These are phyloP conservation scores for Cacajao melanocephalus DNA, from an alignment of 2,797 vertebrate species.

Conservation along the genomic window DNA sequence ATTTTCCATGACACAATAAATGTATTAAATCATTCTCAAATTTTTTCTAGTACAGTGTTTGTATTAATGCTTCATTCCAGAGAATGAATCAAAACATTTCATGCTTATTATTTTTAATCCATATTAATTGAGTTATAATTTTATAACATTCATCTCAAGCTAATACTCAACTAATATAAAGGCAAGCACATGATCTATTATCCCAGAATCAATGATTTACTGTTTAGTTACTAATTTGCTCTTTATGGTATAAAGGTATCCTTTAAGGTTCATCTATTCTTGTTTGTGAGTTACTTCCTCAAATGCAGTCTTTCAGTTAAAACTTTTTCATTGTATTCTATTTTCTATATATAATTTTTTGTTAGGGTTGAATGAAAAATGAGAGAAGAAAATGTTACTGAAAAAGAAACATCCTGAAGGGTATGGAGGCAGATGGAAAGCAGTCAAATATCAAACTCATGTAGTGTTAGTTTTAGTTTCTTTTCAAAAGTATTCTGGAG, in stretches of 20 bases:
- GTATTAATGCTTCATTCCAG: background rate
- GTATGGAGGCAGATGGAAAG: background rate
- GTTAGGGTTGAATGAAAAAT: background rate
- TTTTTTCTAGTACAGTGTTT: background rate
- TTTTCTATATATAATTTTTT: background rate
- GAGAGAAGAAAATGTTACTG: background rate
- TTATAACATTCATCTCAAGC: background rate
- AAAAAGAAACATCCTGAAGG: background rate
- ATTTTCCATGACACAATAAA: background rate
- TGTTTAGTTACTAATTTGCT: slow-evolving; percentile 37
- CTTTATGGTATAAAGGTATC: background rate
- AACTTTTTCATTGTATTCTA: background rate
- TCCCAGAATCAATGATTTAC: background rate
- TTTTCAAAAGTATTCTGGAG: background rate
- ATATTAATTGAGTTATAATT: slow-evolving; percentile 16
- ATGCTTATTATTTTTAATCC: background rate
- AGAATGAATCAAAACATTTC: background rate
- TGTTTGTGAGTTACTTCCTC: background rate
- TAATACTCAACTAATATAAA: background rate
- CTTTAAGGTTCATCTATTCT: background rate
- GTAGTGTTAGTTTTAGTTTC: background rate
- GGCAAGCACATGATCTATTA: background rate
- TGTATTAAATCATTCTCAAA: background rate
- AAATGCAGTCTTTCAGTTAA: background rate
- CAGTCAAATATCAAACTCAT: background rate